Evolutionary conservation across 1,140 invertebrate species (phyloP), one percentile per base, ranked within the genome.

Genomic region (Drosophila sproati): DNA sequence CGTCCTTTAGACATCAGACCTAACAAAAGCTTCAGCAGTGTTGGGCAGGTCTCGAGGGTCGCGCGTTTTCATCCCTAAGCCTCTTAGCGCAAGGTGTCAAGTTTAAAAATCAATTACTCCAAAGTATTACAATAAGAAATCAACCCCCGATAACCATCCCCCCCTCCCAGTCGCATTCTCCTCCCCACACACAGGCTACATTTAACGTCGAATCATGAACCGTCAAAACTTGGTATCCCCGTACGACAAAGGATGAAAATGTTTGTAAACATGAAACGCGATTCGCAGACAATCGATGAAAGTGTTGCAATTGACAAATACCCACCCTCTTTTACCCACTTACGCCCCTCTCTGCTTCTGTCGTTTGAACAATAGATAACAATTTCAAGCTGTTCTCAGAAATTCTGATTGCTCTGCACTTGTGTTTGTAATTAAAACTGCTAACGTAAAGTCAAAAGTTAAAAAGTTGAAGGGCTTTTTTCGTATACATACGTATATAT

Each of bases 81-180:
- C 62, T 78, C 86, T 89, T 89, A 89, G 64, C 67, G 63, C 63
- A 90, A 90, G 81, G 86, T 90, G 86, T 90, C 86, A 90, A 80
- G 86, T 90, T 90, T 77, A 80, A 78, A 83, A 90, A 90, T 90
- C 86, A 90, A 90, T 89, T 89, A 89, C 81, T 86, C 73, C 48
- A 70, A 73, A 64, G 71, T 71, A 71, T 59, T 63, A 74, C 71
- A 71, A 70, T 63, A 64, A 74, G 66, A 73, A 67, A 59, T 55
- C 31, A 50, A 47, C 32, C 54, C 8, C 28, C 57, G 10, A 41
- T 2, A 10, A 20, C 37, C 41, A 5, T 10, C 3, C 20, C n/a
- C 41, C 7, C 12, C 41, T 32, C 2, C 3, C 48, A 7, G 8
- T n/a, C 3, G 37, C 20, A 20, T 20, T 20, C 20, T 20, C 20